These are phyloP conservation scores for Anoplopoma fimbria DNA, from an alignment of 2,113 vertebrate species.

Conservation along the genomic window DNA sequence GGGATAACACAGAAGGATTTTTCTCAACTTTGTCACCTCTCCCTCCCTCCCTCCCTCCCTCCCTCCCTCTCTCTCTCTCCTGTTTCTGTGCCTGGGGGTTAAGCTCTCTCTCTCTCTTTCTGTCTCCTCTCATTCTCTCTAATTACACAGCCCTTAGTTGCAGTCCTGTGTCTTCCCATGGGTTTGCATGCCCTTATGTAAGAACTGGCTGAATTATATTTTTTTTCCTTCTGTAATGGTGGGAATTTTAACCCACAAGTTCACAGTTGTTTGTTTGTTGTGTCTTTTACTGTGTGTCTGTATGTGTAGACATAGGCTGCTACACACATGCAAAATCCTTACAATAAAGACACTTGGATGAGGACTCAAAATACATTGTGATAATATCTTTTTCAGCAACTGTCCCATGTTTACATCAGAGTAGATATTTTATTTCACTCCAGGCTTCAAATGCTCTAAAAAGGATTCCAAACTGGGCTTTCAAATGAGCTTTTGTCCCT, in stretches of 20 bases:
- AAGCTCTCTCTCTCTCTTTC: constrained; percentile 26
- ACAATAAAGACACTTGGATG: constrained; percentile 26
- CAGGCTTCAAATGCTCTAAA: constrained; percentile 30
- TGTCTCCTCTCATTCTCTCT: constrained; percentile 47
- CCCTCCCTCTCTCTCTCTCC: constrained; percentile 18
- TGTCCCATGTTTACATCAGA: background rate
- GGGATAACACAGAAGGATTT: constrained; percentile 56
- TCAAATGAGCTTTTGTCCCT: constrained; percentile 42
- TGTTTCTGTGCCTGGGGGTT: constrained; percentile 51
- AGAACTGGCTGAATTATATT: constrained; percentile 49
- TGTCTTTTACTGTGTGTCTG: background rate
- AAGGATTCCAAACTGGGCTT: constrained; percentile 42
- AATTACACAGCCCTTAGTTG: constrained; percentile 65
- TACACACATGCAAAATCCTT: constrained; percentile 9
- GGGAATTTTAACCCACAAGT: constrained; percentile 33
- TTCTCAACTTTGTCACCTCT: constrained; percentile 69
- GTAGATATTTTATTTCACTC: constrained; percentile 7
- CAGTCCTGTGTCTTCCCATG: constrained; percentile 63
- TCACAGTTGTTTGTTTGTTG: constrained; percentile 37
- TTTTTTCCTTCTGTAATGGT: constrained; percentile 38
- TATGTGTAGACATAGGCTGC: background rate
- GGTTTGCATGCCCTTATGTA: constrained; percentile 63
- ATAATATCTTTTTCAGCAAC: constrained; percentile 30
- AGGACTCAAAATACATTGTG: constrained; percentile 8
- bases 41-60: constrained; percentile 28